Conservation (phyloP, 1,140 invertebrate genomes). For the Dinothrombium tinctorium region DNA sequence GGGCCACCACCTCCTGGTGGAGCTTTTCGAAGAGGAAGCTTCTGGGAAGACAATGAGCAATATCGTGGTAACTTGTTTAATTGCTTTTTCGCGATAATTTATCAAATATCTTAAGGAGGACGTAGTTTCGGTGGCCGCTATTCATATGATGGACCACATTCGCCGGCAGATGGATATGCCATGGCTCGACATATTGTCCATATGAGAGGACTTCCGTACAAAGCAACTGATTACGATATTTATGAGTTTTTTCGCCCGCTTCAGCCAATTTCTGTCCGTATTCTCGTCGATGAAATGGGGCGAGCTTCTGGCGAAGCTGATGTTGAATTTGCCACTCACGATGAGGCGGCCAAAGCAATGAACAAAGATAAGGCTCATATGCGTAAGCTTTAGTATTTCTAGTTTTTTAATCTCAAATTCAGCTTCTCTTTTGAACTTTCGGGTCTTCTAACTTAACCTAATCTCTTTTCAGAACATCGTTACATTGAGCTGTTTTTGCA, state of each 20-base stretch:
- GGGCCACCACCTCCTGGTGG: no score
- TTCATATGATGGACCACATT: no score
- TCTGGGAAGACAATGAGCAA: no score
- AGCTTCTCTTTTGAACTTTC: background rate
- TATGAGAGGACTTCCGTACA: constrained; percentile 72
- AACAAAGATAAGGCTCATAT: constrained; percentile 31
- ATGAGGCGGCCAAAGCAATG: constrained; percentile 65
- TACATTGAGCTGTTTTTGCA: constrained; percentile 1
- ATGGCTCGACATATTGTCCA: constrained; percentile 42
- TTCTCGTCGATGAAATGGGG: constrained; percentile 54
- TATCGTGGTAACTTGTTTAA: no score
- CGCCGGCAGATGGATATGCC: constrained; percentile 18
- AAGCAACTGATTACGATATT: constrained; percentile 53
- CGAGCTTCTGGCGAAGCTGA: constrained; percentile 73
- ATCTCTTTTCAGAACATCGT: background rate
- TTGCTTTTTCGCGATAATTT: no score
- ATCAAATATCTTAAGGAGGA: no score
- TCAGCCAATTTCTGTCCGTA: constrained; percentile 48
- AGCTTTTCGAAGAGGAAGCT: no score
- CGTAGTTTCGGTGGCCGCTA: no score
- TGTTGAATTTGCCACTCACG: constrained; percentile 65
- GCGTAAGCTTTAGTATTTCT: constrained; percentile 14
- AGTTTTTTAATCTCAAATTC: background rate
- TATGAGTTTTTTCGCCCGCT: constrained; percentile 73
- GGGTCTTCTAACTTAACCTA: no score